A percentile compares a stretch with the other conserved stretches of the same genome.
phyloP scores from a whole-genome alignment of 2,113 vertebrate genomes.

The Hyla sarda region DNA sequence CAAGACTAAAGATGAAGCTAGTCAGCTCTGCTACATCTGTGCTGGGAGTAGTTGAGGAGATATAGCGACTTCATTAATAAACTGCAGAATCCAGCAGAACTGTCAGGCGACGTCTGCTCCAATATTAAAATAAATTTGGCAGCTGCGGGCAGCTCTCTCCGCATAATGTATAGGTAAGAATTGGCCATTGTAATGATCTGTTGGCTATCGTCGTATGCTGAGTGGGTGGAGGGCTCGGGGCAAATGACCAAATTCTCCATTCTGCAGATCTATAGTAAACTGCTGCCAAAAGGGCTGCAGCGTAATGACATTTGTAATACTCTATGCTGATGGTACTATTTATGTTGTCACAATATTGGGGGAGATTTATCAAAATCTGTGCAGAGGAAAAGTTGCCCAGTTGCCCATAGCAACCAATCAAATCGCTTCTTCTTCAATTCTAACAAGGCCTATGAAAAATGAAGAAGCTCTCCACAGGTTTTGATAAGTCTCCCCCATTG shows the following conservation, averaged over 20 bases:
- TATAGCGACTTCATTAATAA: conserved; percentile 17
- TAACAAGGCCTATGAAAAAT: no score
- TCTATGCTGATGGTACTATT: neutral
- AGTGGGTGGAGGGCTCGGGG: neutral
- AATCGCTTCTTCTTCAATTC: no score
- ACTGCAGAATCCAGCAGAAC: conserved; percentile 12
- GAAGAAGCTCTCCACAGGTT: no score
- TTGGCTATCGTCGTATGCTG: neutral
- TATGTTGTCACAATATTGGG: neutral
- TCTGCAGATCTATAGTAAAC: conserved; percentile 16
- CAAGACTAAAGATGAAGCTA: no score
- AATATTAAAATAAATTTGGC: conserved; percentile 40
- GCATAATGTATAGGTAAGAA: conserved; percentile 49
- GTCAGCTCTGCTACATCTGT: neutral
- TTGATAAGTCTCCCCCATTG: no score
- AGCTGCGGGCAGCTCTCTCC: neutral
- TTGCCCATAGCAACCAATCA: no score
- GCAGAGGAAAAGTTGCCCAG: no score
- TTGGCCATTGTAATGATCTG: neutral
- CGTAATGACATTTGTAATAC: neutral
- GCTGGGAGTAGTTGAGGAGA: neutral
- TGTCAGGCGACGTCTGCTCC: conserved; percentile 20
- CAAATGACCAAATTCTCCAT: conserved; percentile 9
- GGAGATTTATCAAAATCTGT: no score
- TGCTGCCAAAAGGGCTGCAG: neutral